These are phyloP conservation scores for Gryllus bimaculatus DNA, from an alignment of 1,140 invertebrate species.

Conservation along the genomic window DNA sequence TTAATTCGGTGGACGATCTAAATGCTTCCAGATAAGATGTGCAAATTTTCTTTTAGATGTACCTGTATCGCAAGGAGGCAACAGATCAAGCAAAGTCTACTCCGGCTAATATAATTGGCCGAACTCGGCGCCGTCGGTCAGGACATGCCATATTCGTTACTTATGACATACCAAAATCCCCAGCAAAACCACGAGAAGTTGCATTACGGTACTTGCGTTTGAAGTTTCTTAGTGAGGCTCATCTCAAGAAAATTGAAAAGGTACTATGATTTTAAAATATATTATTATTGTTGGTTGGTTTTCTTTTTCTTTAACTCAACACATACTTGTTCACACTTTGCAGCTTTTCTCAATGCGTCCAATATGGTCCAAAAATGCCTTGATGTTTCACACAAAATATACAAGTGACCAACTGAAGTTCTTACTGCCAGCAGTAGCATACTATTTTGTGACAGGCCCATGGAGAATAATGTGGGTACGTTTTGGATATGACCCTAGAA, in stretches of 20 bases:
- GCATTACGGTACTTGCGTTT: conserved; percentile 40
- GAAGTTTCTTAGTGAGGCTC: conserved; percentile 38
- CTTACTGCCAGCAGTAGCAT: conserved; percentile 69
- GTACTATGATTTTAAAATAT: conserved; percentile 13
- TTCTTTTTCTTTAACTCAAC: conserved; percentile 30
- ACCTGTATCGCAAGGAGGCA: conserved; percentile 34
- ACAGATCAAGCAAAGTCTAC: conserved; percentile 29
- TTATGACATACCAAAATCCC: conserved; percentile 44
- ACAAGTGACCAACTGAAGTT: conserved; percentile 57
- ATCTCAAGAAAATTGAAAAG: conserved; percentile 41
- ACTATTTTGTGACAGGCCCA: conserved; percentile 77
- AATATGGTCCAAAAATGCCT: conserved; percentile 71
- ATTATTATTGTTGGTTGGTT: too few species aligned
- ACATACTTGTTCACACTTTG: conserved; percentile 28
- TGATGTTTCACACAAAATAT: conserved; percentile 55
- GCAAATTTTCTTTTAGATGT: conserved; percentile 24
- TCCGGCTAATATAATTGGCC: conserved; percentile 39
- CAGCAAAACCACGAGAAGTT: conserved; percentile 39
- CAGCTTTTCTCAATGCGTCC: conserved; percentile 65
- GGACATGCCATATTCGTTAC: conserved; percentile 44
- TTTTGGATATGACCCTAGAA: conserved; percentile 78
- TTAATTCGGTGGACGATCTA: too few species aligned
- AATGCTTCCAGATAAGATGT: too few species aligned
- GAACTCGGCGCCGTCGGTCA: conserved; percentile 42
- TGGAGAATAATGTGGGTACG: conserved; percentile 79